These are phyloP conservation scores for Sander vitreus DNA, from an alignment of 2,113 vertebrate genomes.

Conservation along the genomic window DNA sequence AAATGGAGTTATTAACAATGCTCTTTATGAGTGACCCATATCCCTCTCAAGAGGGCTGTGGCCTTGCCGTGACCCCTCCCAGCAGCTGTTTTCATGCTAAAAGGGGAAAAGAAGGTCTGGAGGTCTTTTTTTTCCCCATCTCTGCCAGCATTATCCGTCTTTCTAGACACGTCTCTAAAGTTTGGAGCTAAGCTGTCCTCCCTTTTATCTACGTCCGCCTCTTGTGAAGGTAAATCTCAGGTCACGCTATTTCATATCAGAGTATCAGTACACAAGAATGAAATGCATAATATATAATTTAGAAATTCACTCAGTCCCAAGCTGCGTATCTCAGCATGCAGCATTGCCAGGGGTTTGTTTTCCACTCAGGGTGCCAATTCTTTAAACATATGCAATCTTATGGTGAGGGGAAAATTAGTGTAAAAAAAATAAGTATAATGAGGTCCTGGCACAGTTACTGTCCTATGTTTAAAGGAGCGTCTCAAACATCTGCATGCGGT, in stretches of 20 bases:
- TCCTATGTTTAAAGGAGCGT: constrained; percentile 18
- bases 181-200: constrained; percentile 49
- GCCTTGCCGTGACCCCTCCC: constrained; percentile 67
- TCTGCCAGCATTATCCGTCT: constrained; percentile 45
- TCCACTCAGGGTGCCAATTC: neutral
- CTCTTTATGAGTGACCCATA: constrained; percentile 70
- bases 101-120: constrained; percentile 24
- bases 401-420: neutral
- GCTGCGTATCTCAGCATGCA: neutral
- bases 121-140: constrained; percentile 52
- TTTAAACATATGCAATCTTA: constrained; percentile 31
- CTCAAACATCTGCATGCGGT: constrained; percentile 8
- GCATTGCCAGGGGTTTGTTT: constrained; percentile 43
- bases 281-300: constrained; percentile 46
- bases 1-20: constrained; percentile 63
- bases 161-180: constrained; percentile 22
- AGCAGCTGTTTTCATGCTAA: constrained; percentile 60
- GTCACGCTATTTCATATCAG: constrained; percentile 43
- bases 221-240: constrained; percentile 57
- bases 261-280: constrained; percentile 8
- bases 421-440: neutral
- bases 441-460: neutral
- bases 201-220: constrained; percentile 62
- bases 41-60: constrained; percentile 58
- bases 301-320: constrained; percentile 31